Percentiles rank a stretch among this genome's conserved stretches.
Evolutionary conservation across 2,888 invertebrate genomes (phyloP).

Genomic region (Tillus elongatus): DNA sequence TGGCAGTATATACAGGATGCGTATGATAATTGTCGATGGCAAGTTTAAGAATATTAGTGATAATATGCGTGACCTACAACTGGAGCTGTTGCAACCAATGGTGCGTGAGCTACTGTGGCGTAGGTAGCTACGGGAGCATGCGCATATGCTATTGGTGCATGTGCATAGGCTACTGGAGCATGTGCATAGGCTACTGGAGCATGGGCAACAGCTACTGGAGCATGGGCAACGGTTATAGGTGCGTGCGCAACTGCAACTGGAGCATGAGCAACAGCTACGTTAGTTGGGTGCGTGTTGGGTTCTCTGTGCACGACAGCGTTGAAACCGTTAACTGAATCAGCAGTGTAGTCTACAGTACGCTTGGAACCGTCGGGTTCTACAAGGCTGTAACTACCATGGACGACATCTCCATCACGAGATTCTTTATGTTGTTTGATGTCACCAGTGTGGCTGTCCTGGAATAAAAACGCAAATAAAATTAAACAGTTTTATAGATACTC

Average conservation of each 20-base stretch:
- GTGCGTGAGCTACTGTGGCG: conserved; percentile 15
- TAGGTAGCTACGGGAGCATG: conserved; percentile 16
- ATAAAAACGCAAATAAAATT: no score
- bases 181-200: conserved; percentile 32
- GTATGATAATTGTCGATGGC: no score
- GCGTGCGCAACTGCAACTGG: conserved; percentile 19
- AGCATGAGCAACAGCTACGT: conserved; percentile 10
- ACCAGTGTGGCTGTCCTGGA: conserved; percentile 27
- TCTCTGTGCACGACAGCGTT: conserved; percentile 27
- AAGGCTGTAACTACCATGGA: conserved; percentile 28
- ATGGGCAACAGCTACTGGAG: conserved; percentile 33
- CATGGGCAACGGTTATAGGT: conserved; percentile 21
- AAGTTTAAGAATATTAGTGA: no score
- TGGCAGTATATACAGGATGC: no score
- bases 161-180: conserved; percentile 19
- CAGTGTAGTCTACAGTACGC: conserved; percentile 29
- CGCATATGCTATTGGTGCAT: conserved; percentile 17
- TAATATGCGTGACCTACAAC: no score
- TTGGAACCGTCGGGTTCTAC: conserved; percentile 30
- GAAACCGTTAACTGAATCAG: conserved; percentile 29
- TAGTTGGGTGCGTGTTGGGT: conserved; percentile 18
- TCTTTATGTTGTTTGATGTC: conserved; percentile 30
- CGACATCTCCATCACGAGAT: conserved; percentile 28
- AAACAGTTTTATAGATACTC: no score
- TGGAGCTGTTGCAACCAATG: no score